Percentiles rank a stretch among this genome's conserved stretches.
These are phyloP conservation scores for Globodera ellingtonae DNA, from an alignment of 1,140 invertebrate species.

Conservation along the genomic window DNA sequence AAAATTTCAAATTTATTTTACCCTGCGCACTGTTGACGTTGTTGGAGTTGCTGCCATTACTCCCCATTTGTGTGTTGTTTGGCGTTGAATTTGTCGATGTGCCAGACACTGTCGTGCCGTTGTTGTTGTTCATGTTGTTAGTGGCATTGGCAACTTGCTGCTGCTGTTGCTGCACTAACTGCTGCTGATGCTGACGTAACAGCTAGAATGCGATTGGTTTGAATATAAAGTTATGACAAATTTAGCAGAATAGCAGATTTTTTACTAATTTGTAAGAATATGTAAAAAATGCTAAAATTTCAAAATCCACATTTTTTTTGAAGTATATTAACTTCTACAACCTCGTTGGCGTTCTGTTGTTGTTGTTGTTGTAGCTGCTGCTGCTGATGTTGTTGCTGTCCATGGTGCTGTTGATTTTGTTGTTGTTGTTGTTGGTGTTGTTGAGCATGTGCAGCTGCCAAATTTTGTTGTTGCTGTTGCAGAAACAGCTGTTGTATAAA, in stretches of 20 bases:
- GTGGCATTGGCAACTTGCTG: conserved; percentile 13
- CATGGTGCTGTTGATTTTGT: conserved; percentile 10
- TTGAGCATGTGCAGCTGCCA: conserved; percentile 13
- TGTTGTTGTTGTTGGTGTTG: conserved; percentile 32
- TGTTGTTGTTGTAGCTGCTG: conserved; percentile 20
- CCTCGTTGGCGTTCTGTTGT: background rate
- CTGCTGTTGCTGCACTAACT: conserved; percentile 14
- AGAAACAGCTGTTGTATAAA: conserved; percentile 31
- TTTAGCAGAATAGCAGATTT: no score
- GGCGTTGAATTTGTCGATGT: conserved; percentile 4
- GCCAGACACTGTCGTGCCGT: conserved; percentile 4
- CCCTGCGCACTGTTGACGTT: conserved; percentile 2
- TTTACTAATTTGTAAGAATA: no score
- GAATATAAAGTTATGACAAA: no score
- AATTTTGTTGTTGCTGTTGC: conserved; percentile 39
- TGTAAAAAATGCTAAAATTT: no score
- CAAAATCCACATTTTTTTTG: no score
- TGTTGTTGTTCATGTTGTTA: background rate
- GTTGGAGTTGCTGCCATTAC: conserved; percentile 2
- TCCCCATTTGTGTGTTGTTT: background rate
- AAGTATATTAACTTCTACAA: background rate
- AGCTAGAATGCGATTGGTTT: background rate
- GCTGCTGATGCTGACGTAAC: conserved; percentile 5
- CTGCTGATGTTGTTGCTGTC: conserved; percentile 19
- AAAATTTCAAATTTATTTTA: no score